A percentile compares a stretch with the other conserved stretches of the same genome.
Evolutionary conservation across 92 coral and sea anemone genomes (phyloP).

Genomic region (Bergia puertoricense): DNA sequence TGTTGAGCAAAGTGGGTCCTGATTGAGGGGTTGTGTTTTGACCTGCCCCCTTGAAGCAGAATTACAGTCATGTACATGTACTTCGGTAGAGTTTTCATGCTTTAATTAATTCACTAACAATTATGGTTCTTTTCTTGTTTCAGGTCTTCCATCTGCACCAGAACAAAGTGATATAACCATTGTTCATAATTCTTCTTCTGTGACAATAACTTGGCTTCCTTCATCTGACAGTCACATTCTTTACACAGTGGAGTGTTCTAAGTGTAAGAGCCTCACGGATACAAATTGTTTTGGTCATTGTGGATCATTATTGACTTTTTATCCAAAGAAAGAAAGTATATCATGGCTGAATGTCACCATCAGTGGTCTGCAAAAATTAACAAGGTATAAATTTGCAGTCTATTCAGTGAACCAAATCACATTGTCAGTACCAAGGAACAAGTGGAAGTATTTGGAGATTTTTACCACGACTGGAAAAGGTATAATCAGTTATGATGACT

Average conservation of each 20-base stretch:
- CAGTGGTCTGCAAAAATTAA: conserved; percentile 53
- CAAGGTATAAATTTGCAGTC: conserved; percentile 64
- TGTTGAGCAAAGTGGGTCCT: no score
- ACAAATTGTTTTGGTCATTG: conserved; percentile 58
- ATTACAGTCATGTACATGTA: not conserved
- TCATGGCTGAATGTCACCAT: conserved; percentile 56
- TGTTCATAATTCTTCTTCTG: conserved; percentile 49
- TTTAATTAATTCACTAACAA: not conserved
- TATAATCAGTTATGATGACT: not conserved
- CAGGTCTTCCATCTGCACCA: conserved; percentile 62
- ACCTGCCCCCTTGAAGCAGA: not conserved
- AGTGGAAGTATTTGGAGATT: conserved; percentile 67
- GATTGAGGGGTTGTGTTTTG: no score
- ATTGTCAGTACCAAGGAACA: conserved; percentile 23
- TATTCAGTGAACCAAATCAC: conserved; percentile 69
- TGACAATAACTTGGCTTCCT: conserved; percentile 53
- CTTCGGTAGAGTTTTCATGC: not conserved
- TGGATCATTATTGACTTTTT: conserved; percentile 31
- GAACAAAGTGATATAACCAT: conserved; percentile 41
- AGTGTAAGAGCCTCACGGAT: conserved; percentile 53
- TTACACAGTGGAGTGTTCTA: conserved; percentile 71
- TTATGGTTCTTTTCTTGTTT: not conserved
- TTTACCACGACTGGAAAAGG: conserved; percentile 56
- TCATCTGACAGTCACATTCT: not conserved
- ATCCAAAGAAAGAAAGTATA: conserved; percentile 55